These are phyloP conservation scores for Dinomys branickii DNA, from an alignment of 2,113 vertebrate genomes.

Conservation along the genomic window DNA sequence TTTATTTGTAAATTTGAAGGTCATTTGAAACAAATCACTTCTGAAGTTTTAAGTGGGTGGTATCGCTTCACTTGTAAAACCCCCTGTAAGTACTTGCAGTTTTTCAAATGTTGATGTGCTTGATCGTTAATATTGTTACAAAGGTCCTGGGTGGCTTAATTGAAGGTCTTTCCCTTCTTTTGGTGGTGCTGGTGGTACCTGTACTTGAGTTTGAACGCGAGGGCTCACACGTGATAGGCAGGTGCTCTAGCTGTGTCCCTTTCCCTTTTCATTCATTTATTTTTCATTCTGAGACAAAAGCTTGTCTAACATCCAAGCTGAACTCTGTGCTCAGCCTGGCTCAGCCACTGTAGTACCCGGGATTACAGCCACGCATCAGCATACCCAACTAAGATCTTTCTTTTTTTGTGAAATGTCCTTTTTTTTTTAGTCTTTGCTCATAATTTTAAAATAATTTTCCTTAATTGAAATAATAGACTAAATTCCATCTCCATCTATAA, in stretches of 20 bases:
- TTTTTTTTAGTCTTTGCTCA: neutral
- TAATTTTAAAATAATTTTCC: conserved; percentile 17
- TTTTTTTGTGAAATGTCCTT: neutral
- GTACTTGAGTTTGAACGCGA: neutral
- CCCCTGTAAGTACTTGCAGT: neutral
- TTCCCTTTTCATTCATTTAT: neutral
- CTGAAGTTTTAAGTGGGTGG: neutral
- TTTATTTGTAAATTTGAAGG: conserved; percentile 47
- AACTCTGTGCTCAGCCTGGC: neutral
- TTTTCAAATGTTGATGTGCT: conserved; percentile 33
- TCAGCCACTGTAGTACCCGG: neutral
- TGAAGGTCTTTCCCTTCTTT: neutral
- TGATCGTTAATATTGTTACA: conserved; percentile 17
- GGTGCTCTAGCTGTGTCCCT: neutral
- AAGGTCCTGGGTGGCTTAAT: neutral
- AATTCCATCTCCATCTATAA: neutral
- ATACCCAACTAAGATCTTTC: neutral
- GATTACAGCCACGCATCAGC: neutral
- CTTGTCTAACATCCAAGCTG: neutral
- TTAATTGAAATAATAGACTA: conserved; percentile 19
- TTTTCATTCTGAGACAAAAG: neutral
- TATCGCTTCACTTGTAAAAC: conserved; percentile 6
- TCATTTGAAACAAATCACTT: neutral
- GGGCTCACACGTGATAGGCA: neutral
- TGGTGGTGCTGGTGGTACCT: neutral